Conservation (phyloP, 2,113 vertebrate species). For the Stegostoma tigrinum region DNA sequence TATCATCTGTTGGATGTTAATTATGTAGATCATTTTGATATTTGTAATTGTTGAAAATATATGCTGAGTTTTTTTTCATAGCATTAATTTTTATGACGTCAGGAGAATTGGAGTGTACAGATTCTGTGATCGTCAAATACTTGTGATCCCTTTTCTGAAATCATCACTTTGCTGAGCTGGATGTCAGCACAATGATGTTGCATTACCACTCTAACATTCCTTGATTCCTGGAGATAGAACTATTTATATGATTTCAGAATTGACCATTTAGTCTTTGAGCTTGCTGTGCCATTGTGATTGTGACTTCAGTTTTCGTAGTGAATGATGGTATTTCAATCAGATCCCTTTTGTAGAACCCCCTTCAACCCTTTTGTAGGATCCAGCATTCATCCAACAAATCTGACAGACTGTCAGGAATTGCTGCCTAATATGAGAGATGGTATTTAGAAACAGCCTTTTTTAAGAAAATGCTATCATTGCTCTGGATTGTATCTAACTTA, state of each 20-base stretch:
- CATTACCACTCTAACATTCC: background rate
- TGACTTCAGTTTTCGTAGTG: no score
- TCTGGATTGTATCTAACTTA: background rate
- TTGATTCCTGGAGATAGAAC: no score
- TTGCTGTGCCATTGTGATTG: no score
- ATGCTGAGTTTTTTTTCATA: background rate
- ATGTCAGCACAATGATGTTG: background rate
- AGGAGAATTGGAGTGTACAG: background rate
- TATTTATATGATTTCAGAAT: no score
- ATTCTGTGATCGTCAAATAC: background rate
- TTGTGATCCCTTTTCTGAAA: background rate
- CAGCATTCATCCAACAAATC: background rate
- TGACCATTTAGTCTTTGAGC: no score
- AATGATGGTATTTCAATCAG: no score
- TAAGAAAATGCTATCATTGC: no score
- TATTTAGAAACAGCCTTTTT: no score
- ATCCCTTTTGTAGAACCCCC: background rate
- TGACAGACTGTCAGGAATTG: background rate
- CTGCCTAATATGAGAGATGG: background rate
- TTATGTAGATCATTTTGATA: background rate
- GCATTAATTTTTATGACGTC: background rate
- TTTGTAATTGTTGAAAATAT: background rate
- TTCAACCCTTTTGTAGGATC: background rate
- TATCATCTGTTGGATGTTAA: background rate
- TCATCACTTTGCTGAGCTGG: background rate